Evolutionary conservation across 2,797 vertebrate species (phyloP).

Genomic region (Chromis chromis): DNA sequence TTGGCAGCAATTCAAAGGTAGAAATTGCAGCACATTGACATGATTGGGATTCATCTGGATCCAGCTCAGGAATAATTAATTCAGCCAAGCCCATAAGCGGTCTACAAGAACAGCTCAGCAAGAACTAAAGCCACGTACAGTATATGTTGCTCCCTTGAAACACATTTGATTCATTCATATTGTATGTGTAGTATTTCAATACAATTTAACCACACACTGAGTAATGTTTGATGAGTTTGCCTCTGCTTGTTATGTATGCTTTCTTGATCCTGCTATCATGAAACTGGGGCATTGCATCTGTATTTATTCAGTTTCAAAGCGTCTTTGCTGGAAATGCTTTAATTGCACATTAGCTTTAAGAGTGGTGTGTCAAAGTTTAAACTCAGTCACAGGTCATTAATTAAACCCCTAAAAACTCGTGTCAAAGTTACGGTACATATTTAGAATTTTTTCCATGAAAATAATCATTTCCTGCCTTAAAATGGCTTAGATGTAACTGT

Average conservation of each 20-base stretch:
- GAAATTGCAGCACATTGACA: background rate
- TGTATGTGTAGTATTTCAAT: background rate
- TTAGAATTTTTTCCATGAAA: too few species aligned
- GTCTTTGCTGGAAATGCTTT: background rate
- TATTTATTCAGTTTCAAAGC: conserved; percentile 1
- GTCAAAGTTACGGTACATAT: too few species aligned
- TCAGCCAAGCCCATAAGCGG: conserved; percentile 2
- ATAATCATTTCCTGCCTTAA: too few species aligned
- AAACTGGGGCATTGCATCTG: conserved; percentile 16
- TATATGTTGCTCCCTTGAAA: conserved; percentile 21
- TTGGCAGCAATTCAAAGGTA: background rate
- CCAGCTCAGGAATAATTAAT: conserved; percentile 42
- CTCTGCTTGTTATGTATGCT: background rate
- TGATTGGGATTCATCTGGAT: conserved; percentile 21
- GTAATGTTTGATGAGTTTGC: conserved; percentile 23
- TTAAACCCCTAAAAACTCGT: too few species aligned
- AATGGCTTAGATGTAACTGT: too few species aligned
- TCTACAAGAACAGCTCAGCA: background rate
- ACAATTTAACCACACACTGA: conserved; percentile 20
- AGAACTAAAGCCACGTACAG: conserved; percentile 8
- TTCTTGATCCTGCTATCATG: background rate
- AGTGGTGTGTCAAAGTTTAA: conserved; percentile 3
- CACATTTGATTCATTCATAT: conserved; percentile 8
- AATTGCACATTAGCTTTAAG: background rate
- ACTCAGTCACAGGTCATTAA: too few species aligned